Evolutionary conservation across 2,113 vertebrate genomes (phyloP), one percentile per base, ranked within the genome.

Genomic region (Terrapene triunguis): DNA sequence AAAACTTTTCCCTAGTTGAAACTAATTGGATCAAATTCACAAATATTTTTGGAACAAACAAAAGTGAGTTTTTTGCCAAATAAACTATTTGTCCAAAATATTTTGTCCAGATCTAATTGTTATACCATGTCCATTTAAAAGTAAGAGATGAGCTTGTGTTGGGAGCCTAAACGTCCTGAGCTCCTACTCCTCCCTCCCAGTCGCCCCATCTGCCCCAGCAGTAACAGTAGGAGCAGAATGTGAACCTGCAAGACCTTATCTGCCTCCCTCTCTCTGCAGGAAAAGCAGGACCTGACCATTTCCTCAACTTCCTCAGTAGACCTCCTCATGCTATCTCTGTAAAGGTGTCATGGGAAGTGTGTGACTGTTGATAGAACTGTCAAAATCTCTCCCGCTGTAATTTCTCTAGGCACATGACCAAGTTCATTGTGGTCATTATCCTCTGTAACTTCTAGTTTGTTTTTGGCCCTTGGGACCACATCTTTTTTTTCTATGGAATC

Each of bases 391-490:
- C 42, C 79, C 51, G 13, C 51, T 92, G 42, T 83, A 11, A 53
- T 94, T 93, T 83, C 79, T 95, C 62, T 12, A 80, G 38, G 10
- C 86, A 65, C 25, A 6, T 11, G 4, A 57, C 51, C 35, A 82
- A 54, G 8, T 88, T 5, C 1, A 42, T 29, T 92, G 29, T 6
- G 72, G 74, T 80, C 93, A 50, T 19, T 84, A 14, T n/a, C 10
- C 89, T 95, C 84, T 83, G 38, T n/a, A 85, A 4, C 92, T 96
- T 91, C 22, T 81, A 88, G 89, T 88, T 91, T 42, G 47, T 5
- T 90, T 94, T 29, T 57, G 5, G 6, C 84, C 29, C 29, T 24
- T 44, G 54, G 87, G 95, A 65, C 72, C 51, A 87, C 24, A 83
- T 14, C 2, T 91, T 85, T 72, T 82, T 92, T 92, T 94, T 93